Evolutionary conservation across 2,888 invertebrate species (phyloP).

Genomic region (Caenorhabditis becei): DNA sequence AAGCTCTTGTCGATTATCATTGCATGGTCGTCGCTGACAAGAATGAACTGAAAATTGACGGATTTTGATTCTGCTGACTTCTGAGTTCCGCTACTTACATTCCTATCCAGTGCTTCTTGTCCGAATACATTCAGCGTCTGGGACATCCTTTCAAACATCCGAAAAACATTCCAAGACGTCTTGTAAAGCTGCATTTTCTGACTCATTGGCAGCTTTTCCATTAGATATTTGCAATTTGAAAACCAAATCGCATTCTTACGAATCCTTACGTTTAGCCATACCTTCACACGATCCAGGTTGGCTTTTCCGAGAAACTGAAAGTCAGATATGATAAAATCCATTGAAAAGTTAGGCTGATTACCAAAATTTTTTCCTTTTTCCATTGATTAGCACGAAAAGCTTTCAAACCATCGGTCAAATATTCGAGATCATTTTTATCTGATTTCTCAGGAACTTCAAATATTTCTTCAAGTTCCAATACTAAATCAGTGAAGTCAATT

Average conservation of each 20-base stretch:
- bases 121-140: constrained; percentile 28
- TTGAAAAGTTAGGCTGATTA: not conserved
- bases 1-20: constrained; percentile 26
- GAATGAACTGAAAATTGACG: constrained; percentile 32
- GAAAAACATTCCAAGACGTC: constrained; percentile 28
- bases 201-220: constrained; percentile 29
- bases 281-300: constrained; percentile 9
- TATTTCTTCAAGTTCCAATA: constrained; percentile 22
- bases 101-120: constrained; percentile 22
- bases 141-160: constrained; percentile 24
- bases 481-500: constrained; percentile 34
- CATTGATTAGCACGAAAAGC: not conserved
- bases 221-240: constrained; percentile 28
- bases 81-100: constrained; percentile 11
- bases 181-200: constrained; percentile 30
- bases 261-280: constrained; percentile 26
- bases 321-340: not conserved
- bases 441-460: constrained; percentile 17
- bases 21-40: constrained; percentile 24
- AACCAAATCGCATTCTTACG: constrained; percentile 37
- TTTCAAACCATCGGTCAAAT: constrained; percentile 14
- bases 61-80: not conserved
- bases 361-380: not conserved
- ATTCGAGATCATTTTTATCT: constrained; percentile 26
- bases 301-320: constrained; percentile 16